Evolutionary conservation across 2,113 vertebrate genomes (phyloP).

Genomic region (Cyphomyrus plagiostoma): DNA sequence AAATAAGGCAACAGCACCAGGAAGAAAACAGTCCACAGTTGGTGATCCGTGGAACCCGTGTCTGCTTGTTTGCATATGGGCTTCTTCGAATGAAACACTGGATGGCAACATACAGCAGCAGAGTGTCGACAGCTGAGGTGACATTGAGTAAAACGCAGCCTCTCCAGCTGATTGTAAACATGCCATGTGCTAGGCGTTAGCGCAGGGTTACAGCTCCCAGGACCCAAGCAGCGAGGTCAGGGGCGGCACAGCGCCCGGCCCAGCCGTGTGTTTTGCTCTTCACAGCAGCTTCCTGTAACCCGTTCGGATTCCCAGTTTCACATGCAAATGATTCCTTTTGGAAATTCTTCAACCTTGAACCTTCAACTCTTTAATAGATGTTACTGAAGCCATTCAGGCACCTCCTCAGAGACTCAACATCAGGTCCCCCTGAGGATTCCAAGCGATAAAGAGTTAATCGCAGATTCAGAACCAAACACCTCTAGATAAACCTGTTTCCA

Average conservation of each 20-base stretch:
- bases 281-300: background rate
- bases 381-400: background rate
- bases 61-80: background rate
- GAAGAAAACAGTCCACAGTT: constrained; percentile 33
- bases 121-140: background rate
- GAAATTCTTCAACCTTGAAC: background rate
- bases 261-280: background rate
- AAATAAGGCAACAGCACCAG: constrained; percentile 9
- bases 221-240: background rate
- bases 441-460: background rate
- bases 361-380: background rate
- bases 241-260: background rate
- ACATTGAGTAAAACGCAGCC: constrained; percentile 34
- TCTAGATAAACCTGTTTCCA: background rate
- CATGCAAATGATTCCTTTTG: background rate
- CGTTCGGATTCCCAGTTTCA: background rate
- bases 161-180: constrained; percentile 47
- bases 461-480: background rate
- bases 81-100: background rate
- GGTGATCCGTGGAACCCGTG: constrained; percentile 16
- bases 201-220: background rate
- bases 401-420: background rate
- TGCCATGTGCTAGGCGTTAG: constrained; percentile 48
- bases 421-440: background rate
- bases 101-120: background rate